Conservation (phyloP, 2,797 vertebrate genomes). For the Mus spretus region DNA sequence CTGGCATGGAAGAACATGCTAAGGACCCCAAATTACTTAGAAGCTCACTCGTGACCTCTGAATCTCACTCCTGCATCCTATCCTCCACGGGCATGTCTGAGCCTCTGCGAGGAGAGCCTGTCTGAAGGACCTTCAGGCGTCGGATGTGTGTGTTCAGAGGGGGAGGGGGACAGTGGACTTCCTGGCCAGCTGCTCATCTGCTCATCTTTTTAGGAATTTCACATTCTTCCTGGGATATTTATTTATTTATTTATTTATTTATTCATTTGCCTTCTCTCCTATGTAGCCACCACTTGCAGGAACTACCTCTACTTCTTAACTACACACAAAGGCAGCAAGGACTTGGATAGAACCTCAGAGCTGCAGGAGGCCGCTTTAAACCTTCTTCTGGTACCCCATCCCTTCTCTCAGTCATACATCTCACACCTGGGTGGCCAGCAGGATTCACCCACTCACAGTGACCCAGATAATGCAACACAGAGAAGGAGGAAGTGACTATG, state of each 20-base stretch:
- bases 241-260: neutral
- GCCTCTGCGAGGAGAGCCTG: neutral
- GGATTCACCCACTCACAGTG: neutral
- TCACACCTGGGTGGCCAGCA: neutral
- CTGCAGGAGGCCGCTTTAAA: neutral
- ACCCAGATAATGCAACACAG: constrained; percentile 3
- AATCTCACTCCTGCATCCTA: neutral
- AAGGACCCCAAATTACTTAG: constrained; percentile 18
- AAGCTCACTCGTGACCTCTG: neutral
- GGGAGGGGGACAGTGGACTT: neutral
- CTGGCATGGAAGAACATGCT: neutral
- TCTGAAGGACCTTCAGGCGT: neutral
- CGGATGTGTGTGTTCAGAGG: neutral
- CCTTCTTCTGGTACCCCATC: too few species aligned
- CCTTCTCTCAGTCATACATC: neutral
- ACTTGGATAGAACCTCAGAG: neutral
- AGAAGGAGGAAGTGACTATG: neutral
- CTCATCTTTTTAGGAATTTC: constrained; percentile 7
- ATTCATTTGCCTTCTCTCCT: neutral
- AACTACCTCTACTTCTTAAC: neutral
- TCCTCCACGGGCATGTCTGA: neutral
- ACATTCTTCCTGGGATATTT: neutral
- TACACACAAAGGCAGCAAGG: neutral
- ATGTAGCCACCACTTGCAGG: neutral
- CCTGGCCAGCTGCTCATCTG: neutral